Base-by-base conservation (phyloP, 2,888 invertebrate genomes). In the Oconnorella tubifera region DNA sequence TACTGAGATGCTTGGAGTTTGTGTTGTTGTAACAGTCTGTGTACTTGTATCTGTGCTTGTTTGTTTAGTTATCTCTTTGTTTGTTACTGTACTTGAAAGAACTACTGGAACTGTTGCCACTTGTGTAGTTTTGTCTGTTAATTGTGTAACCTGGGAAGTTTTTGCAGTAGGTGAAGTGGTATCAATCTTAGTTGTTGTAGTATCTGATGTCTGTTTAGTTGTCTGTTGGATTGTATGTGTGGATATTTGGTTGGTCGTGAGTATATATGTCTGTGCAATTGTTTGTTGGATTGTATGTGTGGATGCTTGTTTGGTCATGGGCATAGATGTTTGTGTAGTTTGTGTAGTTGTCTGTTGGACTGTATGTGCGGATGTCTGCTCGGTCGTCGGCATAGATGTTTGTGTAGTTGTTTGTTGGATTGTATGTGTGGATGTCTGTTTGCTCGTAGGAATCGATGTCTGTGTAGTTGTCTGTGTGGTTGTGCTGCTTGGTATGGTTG, bases 191-290 rank as follows among this genome's bases (percentile, higher is more conserved):
- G 58, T 29, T 3, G 59, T 58, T 33, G 59, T 10, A 27, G n/a
- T n/a, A n/a, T n/a, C n/a, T n/a, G n/a, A n/a, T n/a, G 33, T 58
- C 1, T 33, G 25, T 32, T 33, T 58, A 19, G 59, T 40, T 40
- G 32, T 27, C 28, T 3, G 2, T 31, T 1, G 29, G n/a, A 32
- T n/a, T n/a, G n/a, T n/a, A n/a, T n/a, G n/a, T n/a, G n/a, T n/a
- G n/a, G n/a, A n/a, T n/a, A n/a, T n/a, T n/a, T n/a, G n/a, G 6
- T 6, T 14, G 40, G 40, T 40, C 19, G 40, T 60, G 1, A 28
- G 40, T 6, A 51, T 60, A 50, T 49, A 14, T 51, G 50, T 60
- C 1, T 49, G 29, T 48, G 60, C 50, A 19, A 51, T 50, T 51
- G 48, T 29, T 51, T 6, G 2, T 40, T 1, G 33, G 25, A 48